A percentile compares a stretch with the other conserved stretches of the same genome.
Conservation (phyloP, 2,113 vertebrate genomes). For the Peucedramus taeniatus region DNA sequence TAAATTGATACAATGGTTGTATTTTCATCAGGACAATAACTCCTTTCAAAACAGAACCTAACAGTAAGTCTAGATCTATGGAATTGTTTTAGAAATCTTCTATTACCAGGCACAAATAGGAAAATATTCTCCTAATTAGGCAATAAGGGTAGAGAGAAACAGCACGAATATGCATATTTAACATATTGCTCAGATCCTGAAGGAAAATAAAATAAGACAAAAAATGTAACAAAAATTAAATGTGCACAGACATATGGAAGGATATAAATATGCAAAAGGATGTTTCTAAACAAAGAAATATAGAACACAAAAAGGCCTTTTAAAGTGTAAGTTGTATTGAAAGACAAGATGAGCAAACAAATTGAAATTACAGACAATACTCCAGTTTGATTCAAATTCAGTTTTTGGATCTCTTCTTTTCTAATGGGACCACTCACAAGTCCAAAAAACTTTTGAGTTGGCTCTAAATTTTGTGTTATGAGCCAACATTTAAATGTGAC, state of each 20-base stretch:
- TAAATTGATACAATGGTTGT: background rate
- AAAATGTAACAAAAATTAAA: background rate
- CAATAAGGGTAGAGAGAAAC: background rate
- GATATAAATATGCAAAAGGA: background rate
- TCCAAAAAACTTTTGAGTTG: background rate
- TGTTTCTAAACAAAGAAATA: constrained; percentile 12
- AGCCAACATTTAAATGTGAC: background rate
- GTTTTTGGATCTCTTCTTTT: background rate
- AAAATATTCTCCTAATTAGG: constrained; percentile 14
- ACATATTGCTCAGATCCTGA: background rate
- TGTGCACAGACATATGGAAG: background rate
- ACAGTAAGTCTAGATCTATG: background rate
- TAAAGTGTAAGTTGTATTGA: background rate
- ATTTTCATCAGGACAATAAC: constrained; percentile 45
- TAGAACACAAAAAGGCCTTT: background rate
- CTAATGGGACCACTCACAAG: background rate
- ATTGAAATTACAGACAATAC: background rate
- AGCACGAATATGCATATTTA: background rate
- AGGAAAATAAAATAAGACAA: background rate
- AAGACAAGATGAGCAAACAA: background rate
- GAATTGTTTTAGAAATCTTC: constrained; percentile 23
- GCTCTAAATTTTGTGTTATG: background rate
- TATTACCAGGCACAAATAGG: background rate
- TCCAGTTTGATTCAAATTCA: background rate
- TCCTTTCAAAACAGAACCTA: constrained; percentile 4